Base-by-base conservation (phyloP, 1,140 invertebrate species). In the Meloidogyne exigua region DNA sequence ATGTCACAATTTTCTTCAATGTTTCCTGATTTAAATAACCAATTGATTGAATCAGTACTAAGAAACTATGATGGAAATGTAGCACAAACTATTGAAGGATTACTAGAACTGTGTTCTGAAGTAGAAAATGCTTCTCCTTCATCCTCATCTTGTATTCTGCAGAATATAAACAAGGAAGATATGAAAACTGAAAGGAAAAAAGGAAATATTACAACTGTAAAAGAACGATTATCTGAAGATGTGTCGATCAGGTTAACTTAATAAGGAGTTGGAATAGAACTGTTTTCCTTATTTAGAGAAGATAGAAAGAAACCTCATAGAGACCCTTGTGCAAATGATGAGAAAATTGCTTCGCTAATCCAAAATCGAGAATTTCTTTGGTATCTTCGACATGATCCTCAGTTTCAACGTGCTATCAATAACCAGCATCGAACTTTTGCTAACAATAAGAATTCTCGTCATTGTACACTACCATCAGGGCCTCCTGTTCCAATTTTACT, bases 261-360 rank as follows among this genome's bases (percentile, higher is more conserved):
- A 49, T 74, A 49, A 5, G 26, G 9, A 32, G 32, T 57, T 25
- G n/a, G 28, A 69, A 77, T 13, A 26, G 9, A 21, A 26, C 36
- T 39, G 28, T 3, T 32, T n/a, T 78, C 18, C 11, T 42, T 21
- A 32, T 23, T 64, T 68, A 26, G 21, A 25, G 32, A 23, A 26
- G n/a, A 23, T 76, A 15, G 15, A n/a, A 72, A 28, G 21, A 18
- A 42, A n/a, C 11, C 18, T 11, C 5, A 7, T 13, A 82, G 77
- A 36, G 65, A 75, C 21, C 66, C 21, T 11, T 76, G 78, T 44
- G 82, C 63, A 23, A 69, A 83, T 42, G 81, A 83, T 70, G 82
- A 84, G 49, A 84, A 84, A 28, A 84, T 84, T 42, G 81, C 81
- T 0, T 49, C 82, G 18, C 63, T 83, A 72, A 72, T 83, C 12